Evolutionary conservation across 2,113 vertebrate species (phyloP), one percentile per base, ranked within the genome.

Genomic region (Zeus faber): DNA sequence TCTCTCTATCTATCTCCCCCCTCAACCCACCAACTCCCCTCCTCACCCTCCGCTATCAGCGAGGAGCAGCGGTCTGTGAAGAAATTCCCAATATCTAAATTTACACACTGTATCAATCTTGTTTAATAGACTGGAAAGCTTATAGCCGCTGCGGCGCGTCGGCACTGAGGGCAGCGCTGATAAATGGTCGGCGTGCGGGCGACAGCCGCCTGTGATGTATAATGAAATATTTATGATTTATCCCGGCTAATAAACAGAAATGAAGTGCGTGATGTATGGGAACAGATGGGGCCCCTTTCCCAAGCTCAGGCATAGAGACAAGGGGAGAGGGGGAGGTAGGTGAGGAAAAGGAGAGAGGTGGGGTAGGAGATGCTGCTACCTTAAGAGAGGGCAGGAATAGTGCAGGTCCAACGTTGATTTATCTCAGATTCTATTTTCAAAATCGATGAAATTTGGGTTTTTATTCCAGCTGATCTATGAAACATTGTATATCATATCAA

Each of bases 181-280:
- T 93, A 91, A 93, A 94, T 93, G 88, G 92, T 82, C 79, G 74
- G 89, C 86, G 90, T 90, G 89, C 86, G 70, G 31, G 79, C 77
- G 86, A 85, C 62, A 83, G 89, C 86, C 85, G 26, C 71, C 81
- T 64, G 78, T 92, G 92, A 94, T 91, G 86, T 85, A 89, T 83
- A 88, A 92, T 94, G 93, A 93, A 94, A 93, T 93, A 92, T 92
- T 93, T 91, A 92, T 94, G 94, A 93, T 93, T 95, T 93, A 93
- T 93, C 91, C 90, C 91, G 85, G 92, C 92, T 93, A 92, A 93
- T 93, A 93, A 93, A 95, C 92, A 84, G 88, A 89, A 91, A 89
- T 92, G 91, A 93, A 93, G 93, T 87, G 88, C 70, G 83, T 92
- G 92, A 93, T 91, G 87, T 88, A 92, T 93, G 92, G 51, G 88